Conservation (phyloP, 2,797 vertebrate genomes). For the Clarias pachynema region DNA sequence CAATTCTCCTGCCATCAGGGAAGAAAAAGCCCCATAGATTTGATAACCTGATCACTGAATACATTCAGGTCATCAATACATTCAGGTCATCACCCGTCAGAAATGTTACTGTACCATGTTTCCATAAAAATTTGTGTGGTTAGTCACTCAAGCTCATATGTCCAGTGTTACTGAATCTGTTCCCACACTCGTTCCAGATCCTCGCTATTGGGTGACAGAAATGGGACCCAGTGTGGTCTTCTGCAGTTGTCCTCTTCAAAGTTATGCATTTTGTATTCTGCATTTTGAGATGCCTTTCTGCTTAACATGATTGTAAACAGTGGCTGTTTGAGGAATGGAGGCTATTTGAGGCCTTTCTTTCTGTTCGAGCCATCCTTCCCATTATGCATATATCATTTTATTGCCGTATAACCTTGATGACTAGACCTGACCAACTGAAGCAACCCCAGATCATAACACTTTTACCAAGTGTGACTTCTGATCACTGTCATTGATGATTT, state of each 20-base stretch:
- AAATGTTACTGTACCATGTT: too few species aligned
- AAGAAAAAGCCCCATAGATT: too few species aligned
- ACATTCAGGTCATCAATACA: too few species aligned
- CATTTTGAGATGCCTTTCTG: background rate
- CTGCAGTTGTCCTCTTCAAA: background rate
- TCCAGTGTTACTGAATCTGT: background rate
- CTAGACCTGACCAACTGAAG: too few species aligned
- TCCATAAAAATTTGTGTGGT: background rate
- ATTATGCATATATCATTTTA: background rate
- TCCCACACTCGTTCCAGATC: background rate
- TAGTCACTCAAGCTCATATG: background rate
- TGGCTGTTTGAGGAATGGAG: background rate
- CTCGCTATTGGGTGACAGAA: too few species aligned
- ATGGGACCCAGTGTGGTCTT: background rate
- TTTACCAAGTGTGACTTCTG: too few species aligned
- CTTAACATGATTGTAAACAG: background rate
- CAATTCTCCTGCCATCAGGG: too few species aligned
- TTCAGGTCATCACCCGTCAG: too few species aligned
- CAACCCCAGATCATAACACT: too few species aligned
- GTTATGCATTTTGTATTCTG: background rate
- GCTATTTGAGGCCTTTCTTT: background rate
- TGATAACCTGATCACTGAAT: too few species aligned
- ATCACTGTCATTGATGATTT: too few species aligned
- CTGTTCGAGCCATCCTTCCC: background rate
- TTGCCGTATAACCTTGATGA: too few species aligned